phyloP scores from a whole-genome alignment of 1,140 invertebrate genomes.

The Caenorhabditis latens region DNA sequence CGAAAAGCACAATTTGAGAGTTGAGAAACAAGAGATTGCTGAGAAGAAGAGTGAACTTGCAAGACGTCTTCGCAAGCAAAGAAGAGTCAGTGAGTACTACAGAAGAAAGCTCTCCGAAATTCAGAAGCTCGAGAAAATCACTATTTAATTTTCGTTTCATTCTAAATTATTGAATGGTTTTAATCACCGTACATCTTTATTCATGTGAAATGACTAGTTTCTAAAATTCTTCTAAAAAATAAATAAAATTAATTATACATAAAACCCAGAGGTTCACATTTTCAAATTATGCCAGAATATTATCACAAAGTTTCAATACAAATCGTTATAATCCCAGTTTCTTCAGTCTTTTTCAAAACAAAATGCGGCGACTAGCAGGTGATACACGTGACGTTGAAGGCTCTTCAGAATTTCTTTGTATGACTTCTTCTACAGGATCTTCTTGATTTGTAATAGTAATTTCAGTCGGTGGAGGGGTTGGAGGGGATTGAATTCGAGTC shows the following conservation, averaged over 20 bases:
- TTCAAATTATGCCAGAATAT: constrained; percentile 39
- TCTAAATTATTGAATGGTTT: background rate
- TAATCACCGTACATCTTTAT: background rate
- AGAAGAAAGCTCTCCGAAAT: constrained; percentile 22
- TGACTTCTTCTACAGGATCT: background rate
- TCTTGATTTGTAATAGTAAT: background rate
- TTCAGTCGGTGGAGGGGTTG: background rate
- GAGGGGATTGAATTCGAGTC: background rate
- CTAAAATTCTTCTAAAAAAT: background rate
- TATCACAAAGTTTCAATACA: constrained; percentile 29
- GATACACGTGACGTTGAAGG: constrained; percentile 48
- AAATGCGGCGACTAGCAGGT: constrained; percentile 50
- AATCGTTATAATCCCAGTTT: background rate
- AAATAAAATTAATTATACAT: constrained; percentile 24
- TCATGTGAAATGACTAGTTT: background rate
- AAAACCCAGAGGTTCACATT: background rate
- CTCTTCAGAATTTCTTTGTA: background rate
- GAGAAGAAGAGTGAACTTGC: background rate
- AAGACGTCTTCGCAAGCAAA: constrained; percentile 15
- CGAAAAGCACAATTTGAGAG: background rate
- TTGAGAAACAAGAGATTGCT: background rate
- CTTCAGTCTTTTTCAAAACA: background rate
- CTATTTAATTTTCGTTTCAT: background rate
- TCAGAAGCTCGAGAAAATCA: background rate
- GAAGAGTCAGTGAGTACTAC: constrained; percentile 40